Evolutionary conservation across 2,888 invertebrate genomes (phyloP), one percentile per base, ranked within the genome.

Genomic region (Deilephila porcellus): DNA sequence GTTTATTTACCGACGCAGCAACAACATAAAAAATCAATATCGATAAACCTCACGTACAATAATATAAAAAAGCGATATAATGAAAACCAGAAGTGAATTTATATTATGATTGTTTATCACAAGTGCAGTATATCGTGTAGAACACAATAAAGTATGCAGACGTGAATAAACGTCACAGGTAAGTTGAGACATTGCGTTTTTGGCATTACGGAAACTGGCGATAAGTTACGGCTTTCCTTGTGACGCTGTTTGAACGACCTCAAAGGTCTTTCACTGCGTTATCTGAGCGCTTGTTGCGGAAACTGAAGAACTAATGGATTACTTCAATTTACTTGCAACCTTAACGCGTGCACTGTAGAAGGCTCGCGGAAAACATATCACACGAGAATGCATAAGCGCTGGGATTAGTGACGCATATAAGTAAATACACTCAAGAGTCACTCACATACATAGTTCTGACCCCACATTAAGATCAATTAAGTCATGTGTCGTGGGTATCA

Each of bases 271-370:
- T 73, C 45, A 70, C 71, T 64, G 71, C 70, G 70, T 74, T 74
- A 76, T 79, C 81, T 80, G 81, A 79, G 63, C 32, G 64, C 56
- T 6, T 56, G 56, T 56, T 67, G 25, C 67, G 67, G 67, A 67
- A 67, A 52, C 25, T 64, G 37, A 64, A 67, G n/a, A 64, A 67
- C 52, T 45, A 25, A 52, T 25, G 52, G 20, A 45, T 52, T 29
- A 25, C 25, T 67, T 52, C 45, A 67, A 67, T 67, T 67, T 29
- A 45, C 67, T 17, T 17, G 37, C 37, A 37, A 19, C 32, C 32
- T 64, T 37, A 64, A 45, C 34, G 64, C 37, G 64, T 37, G n/a
- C 34, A 37, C 25, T 19, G 45, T 52, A 67, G 25, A 67, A 67
- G 67, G 67, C 67, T 20, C 45, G 14, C 34, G 45, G 37, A 37